A percentile compares a stretch with the other conserved stretches of the same genome.
Evolutionary conservation across 2,888 invertebrate species (phyloP).

Genomic region (Clanis bilineata): DNA sequence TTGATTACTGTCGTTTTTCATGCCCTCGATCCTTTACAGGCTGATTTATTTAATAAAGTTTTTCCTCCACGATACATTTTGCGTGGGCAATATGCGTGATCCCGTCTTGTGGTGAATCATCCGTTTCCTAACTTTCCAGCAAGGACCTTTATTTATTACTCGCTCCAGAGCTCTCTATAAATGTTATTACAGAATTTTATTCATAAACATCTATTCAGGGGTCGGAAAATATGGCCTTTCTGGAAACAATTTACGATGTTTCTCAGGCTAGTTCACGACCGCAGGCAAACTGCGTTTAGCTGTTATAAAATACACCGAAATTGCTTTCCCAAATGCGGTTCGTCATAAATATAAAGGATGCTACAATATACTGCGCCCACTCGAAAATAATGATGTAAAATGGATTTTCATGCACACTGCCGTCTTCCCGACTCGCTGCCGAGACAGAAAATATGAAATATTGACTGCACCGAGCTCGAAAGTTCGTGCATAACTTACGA

Average conservation of each 20-base stretch:
- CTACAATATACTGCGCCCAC: slow-evolving; percentile 50
- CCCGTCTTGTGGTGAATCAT: not conserved
- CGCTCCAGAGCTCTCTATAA: not conserved
- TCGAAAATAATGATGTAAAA: slow-evolving; percentile 72
- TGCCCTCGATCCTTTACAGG: slow-evolving; percentile 26
- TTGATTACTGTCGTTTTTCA: slow-evolving; percentile 43
- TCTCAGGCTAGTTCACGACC: slow-evolving; percentile 1
- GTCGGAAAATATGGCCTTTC: not conserved
- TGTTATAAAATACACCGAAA: slow-evolving; percentile 32
- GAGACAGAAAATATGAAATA: slow-evolving; percentile 49
- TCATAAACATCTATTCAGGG: not conserved
- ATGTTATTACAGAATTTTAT: not conserved
- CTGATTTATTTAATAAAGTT: slow-evolving; percentile 26
- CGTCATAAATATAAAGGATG: slow-evolving; percentile 41
- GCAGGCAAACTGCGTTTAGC: slow-evolving; percentile 4
- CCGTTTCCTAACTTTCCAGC: not conserved
- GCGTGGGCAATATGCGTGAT: not conserved
- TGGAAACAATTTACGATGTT: slow-evolving; percentile 2
- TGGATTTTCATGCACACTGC: slow-evolving; percentile 51
- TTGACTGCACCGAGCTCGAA: slow-evolving; percentile 40
- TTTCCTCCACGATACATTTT: not conserved
- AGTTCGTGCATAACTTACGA: slow-evolving; percentile 15
- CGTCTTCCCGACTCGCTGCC: slow-evolving; percentile 29
- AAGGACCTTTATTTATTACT: not conserved
- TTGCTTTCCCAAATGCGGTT: slow-evolving; percentile 37